Evolutionary conservation across 2,113 vertebrate genomes (phyloP).

Genomic region (Ahaetulla prasina): DNA sequence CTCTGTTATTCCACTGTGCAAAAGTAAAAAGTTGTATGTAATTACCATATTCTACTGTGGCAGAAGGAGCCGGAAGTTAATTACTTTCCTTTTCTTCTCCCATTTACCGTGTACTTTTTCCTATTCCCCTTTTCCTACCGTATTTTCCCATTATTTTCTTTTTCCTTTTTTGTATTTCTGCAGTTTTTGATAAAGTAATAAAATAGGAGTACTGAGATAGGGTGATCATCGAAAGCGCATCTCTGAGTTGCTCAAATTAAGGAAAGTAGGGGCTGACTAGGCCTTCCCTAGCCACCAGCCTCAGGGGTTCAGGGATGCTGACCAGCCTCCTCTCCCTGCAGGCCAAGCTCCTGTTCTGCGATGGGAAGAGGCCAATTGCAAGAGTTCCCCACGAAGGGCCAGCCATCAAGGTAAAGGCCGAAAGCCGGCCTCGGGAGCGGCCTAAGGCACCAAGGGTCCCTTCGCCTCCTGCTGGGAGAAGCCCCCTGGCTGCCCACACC

Average conservation of each 20-base stretch:
- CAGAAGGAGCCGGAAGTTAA: not conserved
- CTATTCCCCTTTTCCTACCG: too few relatives aligned
- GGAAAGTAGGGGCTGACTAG: not conserved
- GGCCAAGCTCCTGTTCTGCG: constrained; percentile 91
- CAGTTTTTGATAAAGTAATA: not conserved
- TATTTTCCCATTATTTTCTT: not conserved
- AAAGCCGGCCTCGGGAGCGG: not conserved
- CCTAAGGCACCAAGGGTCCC: not conserved
- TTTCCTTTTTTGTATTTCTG: not conserved
- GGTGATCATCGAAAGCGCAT: not conserved
- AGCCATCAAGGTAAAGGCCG: constrained; percentile 75
- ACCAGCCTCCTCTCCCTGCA: constrained; percentile 41
- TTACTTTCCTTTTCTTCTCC: not conserved
- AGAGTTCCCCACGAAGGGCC: constrained; percentile 71
- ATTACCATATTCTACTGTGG: not conserved
- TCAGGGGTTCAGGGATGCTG: not conserved
- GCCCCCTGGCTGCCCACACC: not conserved
- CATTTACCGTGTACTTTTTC: too few relatives aligned
- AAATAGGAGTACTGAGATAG: not conserved
- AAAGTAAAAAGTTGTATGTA: not conserved
- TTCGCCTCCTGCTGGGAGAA: not conserved
- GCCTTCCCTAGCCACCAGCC: not conserved
- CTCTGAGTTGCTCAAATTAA: not conserved
- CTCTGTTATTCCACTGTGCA: not conserved
- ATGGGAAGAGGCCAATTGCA: constrained; percentile 74